phyloP scores from a whole-genome alignment of 2,113 vertebrate species.

The Orthonyx spaldingii region DNA sequence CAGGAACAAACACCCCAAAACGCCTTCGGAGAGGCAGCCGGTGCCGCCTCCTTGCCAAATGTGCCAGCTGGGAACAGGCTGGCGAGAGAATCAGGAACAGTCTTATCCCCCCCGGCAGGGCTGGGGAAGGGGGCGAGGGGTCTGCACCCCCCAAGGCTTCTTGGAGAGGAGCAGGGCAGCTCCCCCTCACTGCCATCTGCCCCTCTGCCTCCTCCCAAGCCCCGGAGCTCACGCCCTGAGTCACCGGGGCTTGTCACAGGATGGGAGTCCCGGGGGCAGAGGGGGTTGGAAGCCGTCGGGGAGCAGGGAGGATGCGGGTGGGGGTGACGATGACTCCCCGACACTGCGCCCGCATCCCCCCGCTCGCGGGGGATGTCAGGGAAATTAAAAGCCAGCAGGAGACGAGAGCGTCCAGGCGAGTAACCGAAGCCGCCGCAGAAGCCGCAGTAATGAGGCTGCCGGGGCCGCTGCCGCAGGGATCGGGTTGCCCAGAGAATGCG shows the following conservation, averaged over 20 bases:
- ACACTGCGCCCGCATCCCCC: neutral
- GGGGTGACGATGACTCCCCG: neutral
- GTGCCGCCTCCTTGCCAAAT: conserved; percentile 32
- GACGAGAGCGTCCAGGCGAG: neutral
- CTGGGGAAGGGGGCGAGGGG: neutral
- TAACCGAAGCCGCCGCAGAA: conserved; percentile 28
- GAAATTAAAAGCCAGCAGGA: conserved; percentile 29
- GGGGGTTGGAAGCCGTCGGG: neutral
- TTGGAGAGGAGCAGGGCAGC: neutral
- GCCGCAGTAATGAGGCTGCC: conserved; percentile 15
- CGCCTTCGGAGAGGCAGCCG: neutral
- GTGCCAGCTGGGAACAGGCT: conserved; percentile 45
- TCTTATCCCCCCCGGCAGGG: neutral
- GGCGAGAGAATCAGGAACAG: neutral
- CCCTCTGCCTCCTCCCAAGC: neutral
- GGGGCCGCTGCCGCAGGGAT: conserved; percentile 33
- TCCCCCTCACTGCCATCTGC: neutral
- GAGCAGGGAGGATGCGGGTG: neutral
- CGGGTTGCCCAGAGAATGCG: conserved; percentile 41
- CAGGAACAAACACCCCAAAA: conserved; percentile 16
- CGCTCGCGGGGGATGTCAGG: neutral
- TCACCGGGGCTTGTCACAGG: fast-evolving
- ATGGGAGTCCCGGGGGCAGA: neutral
- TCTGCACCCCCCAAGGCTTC: neutral
- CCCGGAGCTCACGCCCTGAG: fast-evolving